Conservation (phyloP, 2,888 invertebrate genomes). For the Ectemnius cavifrons region DNA sequence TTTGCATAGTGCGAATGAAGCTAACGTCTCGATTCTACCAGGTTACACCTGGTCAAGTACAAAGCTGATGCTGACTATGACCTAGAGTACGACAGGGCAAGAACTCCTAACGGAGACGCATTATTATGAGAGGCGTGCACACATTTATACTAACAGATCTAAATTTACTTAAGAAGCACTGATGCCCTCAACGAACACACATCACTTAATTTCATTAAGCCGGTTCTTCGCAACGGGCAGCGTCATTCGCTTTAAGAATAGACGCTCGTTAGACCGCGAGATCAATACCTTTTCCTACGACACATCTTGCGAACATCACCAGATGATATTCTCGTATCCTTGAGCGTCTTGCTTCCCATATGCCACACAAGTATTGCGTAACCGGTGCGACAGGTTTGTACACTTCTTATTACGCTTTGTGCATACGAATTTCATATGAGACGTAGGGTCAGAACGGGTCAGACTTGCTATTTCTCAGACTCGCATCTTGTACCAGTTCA, state of each 20-base stretch:
- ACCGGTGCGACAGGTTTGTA: neutral
- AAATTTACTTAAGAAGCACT: neutral
- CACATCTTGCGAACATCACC: neutral
- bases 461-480: too few relatives aligned
- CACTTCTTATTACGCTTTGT: too few relatives aligned
- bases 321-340: neutral
- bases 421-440: too few relatives aligned
- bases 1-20: too few relatives aligned
- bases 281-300: neutral
- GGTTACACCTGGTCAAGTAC: too few relatives aligned
- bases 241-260: conserved; percentile 19
- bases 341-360: neutral
- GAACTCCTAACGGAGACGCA: too few relatives aligned
- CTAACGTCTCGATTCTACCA: too few relatives aligned
- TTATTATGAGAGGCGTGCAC: neutral
- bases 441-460: too few relatives aligned
- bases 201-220: neutral
- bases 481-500: too few relatives aligned
- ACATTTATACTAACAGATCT: neutral
- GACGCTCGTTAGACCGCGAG: conserved; percentile 14
- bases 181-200: neutral
- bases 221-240: neutral
- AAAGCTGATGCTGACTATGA: too few relatives aligned
- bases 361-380: neutral
- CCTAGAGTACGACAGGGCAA: too few relatives aligned